A percentile compares a stretch with the other conserved stretches of the same genome.
Conservation (phyloP, 2,113 vertebrate species). For the Oreotrochilus melanogaster region DNA sequence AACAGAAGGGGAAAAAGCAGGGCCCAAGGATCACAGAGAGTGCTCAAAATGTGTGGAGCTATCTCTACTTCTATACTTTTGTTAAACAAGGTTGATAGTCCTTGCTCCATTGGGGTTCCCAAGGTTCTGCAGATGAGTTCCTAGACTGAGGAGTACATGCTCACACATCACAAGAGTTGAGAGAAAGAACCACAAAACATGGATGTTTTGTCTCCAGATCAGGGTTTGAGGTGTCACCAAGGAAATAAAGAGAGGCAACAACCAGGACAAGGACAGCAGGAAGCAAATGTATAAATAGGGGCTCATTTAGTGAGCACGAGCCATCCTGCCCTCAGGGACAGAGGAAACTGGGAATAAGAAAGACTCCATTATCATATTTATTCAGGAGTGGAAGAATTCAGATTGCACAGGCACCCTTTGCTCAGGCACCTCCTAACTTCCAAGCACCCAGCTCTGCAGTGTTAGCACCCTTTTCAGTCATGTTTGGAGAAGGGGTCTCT, state of each 20-base stretch:
- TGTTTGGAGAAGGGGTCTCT: not conserved
- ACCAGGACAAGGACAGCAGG: not conserved
- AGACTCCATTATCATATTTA: not conserved
- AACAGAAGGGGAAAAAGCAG: not conserved
- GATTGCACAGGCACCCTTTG: not conserved
- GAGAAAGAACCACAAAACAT: not conserved
- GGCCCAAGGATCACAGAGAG: not conserved
- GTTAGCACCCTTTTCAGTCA: not conserved
- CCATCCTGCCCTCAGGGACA: not conserved
- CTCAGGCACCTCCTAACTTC: not conserved
- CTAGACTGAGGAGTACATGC: not conserved
- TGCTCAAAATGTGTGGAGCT: not conserved
- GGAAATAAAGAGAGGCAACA: not conserved
- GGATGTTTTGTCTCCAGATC: not conserved
- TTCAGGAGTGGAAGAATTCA: not conserved
- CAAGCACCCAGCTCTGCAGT: not conserved
- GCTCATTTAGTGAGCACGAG: not conserved
- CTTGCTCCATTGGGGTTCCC: not conserved
- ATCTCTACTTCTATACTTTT: not conserved
- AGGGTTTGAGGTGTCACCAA: not conserved
- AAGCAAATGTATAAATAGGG: not conserved
- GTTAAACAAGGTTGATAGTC: not conserved
- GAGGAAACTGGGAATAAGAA: not conserved
- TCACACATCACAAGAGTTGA: accelerated
- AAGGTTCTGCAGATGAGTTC: not conserved